A percentile compares a stretch with the other conserved stretches of the same genome.
phyloP scores from a whole-genome alignment of 1,140 invertebrate species.

The Bombus fervidus region DNA sequence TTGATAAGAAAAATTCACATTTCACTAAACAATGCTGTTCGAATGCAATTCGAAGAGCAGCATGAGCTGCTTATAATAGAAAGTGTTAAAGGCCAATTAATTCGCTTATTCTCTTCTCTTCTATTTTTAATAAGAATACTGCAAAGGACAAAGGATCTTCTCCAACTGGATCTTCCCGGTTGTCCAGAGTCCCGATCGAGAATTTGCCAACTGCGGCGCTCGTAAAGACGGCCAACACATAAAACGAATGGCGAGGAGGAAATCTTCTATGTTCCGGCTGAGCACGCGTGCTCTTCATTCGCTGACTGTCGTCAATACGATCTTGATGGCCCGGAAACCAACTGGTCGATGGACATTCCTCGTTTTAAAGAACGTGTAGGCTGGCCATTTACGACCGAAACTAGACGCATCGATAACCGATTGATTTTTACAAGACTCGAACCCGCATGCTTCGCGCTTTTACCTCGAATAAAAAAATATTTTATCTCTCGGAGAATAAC shows the following conservation, averaged over 20 bases:
- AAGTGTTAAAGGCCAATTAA: not conserved
- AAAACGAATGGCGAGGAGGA: constrained; percentile 5
- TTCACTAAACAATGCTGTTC: not conserved
- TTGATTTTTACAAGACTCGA: not conserved
- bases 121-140: not conserved
- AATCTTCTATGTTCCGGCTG: not conserved
- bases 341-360: not conserved
- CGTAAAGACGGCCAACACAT: constrained; percentile 5
- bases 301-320: constrained; percentile 1
- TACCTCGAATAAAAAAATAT: not conserved
- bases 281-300: constrained; percentile 17
- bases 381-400: not conserved
- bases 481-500: not conserved
- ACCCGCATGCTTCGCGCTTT: not conserved
- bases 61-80: fast-evolving
- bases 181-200: not conserved
- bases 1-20: not conserved
- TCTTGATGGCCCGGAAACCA: not conserved
- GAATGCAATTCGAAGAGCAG: not conserved
- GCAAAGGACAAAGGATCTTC: not conserved
- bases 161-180: constrained; percentile 3
- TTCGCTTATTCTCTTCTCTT: not conserved
- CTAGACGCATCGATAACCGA: not conserved
- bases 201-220: constrained; percentile 5
- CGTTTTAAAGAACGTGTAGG: not conserved